Conservation (phyloP, 2,797 vertebrate genomes). For the Phalanger gymnotis region DNA sequence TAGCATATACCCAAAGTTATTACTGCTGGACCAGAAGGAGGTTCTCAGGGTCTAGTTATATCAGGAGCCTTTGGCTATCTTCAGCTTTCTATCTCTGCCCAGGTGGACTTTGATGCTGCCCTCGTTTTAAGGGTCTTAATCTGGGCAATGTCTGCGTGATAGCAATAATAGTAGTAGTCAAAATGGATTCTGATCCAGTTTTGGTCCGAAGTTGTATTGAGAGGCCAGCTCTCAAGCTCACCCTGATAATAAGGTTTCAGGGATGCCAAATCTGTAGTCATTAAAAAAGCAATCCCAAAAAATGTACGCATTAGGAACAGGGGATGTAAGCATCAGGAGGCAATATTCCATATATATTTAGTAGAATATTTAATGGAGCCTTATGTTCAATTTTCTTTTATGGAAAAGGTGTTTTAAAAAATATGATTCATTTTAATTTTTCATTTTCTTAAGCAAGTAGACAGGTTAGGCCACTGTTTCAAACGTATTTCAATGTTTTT, state of each 20-base stretch:
- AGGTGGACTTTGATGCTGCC: not conserved
- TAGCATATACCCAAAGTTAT: too few species aligned
- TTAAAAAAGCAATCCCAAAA: too few species aligned
- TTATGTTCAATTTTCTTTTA: not conserved
- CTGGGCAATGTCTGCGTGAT: not conserved
- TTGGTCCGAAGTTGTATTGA: too few species aligned
- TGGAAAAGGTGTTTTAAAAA: constrained; percentile 45
- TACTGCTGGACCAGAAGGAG: too few species aligned
- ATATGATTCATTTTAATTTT: not conserved
- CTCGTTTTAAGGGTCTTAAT: not conserved
- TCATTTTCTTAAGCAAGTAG: not conserved
- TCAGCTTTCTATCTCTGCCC: too few species aligned
- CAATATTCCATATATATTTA: not conserved
- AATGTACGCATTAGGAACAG: not conserved
- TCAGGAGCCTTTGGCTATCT: too few species aligned
- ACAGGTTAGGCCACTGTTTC: not conserved
- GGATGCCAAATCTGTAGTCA: too few species aligned
- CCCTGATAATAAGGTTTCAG: too few species aligned
- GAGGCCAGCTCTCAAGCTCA: too few species aligned
- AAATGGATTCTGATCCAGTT: too few species aligned
- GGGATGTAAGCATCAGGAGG: not conserved
- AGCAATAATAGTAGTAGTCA: too few species aligned
- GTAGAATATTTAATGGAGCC: constrained; percentile 17
- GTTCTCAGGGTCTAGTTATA: too few species aligned
- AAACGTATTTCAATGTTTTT: not conserved